phyloP scores from a whole-genome alignment of 1,140 invertebrate species.

The Drosophila novamexicana region DNA sequence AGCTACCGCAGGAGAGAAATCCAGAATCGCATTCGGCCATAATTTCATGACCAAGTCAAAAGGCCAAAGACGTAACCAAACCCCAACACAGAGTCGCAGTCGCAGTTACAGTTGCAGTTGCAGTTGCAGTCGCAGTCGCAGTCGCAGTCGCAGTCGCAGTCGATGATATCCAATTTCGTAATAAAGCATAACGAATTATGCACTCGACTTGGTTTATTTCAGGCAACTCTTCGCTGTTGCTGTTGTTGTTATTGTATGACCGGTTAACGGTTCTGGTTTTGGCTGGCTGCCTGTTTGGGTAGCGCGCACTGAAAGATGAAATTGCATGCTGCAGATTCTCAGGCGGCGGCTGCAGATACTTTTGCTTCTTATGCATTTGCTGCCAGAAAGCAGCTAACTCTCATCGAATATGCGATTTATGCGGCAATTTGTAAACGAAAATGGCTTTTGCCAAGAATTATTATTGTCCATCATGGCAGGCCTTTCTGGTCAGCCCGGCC shows the following conservation, averaged over 20 bases:
- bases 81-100: constrained; percentile 16
- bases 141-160: constrained; percentile 44
- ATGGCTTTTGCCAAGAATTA: constrained; percentile 83
- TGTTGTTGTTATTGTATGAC: constrained; percentile 44
- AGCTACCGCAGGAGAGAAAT: constrained; percentile 61
- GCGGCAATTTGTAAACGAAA: constrained; percentile 83
- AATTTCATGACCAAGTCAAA: constrained; percentile 63
- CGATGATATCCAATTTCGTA: constrained; percentile 82
- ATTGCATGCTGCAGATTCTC: constrained; percentile 61
- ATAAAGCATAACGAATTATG: constrained; percentile 83
- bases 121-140: constrained; percentile 36
- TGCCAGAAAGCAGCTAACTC: constrained; percentile 58
- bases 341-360: constrained; percentile 15
- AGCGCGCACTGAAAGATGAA: constrained; percentile 48
- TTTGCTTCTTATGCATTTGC: constrained; percentile 71
- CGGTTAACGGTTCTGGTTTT: constrained; percentile 72
- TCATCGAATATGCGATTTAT: constrained; percentile 83
- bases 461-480: constrained; percentile 79
- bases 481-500: not conserved
- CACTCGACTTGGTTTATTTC: constrained; percentile 82
- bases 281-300: constrained; percentile 37
- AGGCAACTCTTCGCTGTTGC: constrained; percentile 41
- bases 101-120: constrained; percentile 16
- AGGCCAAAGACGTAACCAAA: constrained; percentile 17
- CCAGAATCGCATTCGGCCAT: constrained; percentile 60